These are phyloP conservation scores for Drosophila macrospina DNA, from an alignment of 2,888 invertebrate genomes.

Conservation along the genomic window DNA sequence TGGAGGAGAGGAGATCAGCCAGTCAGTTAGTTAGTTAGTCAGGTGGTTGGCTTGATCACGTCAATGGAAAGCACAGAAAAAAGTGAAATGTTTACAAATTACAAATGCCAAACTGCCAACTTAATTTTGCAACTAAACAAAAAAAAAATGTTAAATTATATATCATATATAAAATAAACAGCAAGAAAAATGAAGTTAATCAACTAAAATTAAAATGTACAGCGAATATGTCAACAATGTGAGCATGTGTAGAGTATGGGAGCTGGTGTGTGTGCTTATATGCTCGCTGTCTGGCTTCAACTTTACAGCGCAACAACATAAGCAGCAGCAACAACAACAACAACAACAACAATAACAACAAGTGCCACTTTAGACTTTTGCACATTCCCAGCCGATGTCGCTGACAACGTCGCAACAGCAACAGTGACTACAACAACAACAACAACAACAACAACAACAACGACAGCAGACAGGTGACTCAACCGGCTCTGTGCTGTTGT, in stretches of 20 bases:
- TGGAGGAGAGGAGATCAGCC: neutral
- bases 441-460: slow-evolving; percentile 16
- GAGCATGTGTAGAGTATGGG: slow-evolving; percentile 27
- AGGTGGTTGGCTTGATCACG: slow-evolving; percentile 41
- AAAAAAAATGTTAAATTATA: slow-evolving; percentile 12
- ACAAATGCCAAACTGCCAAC: slow-evolving; percentile 49
- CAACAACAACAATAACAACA: slow-evolving; percentile 59
- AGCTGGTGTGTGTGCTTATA: slow-evolving; percentile 32
- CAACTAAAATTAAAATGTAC: slow-evolving; percentile 78
- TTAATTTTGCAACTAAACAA: slow-evolving; percentile 36
- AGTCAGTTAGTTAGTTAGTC: slow-evolving; percentile 17
- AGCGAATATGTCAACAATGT: slow-evolving; percentile 69
- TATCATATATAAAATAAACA: slow-evolving; percentile 38
- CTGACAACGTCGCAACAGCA: slow-evolving; percentile 31
- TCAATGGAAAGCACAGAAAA: slow-evolving; percentile 30
- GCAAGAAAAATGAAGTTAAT: slow-evolving; percentile 64
- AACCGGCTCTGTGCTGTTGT: slow-evolving; percentile 59
- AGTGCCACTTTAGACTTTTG: slow-evolving; percentile 79
- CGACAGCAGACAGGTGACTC: slow-evolving; percentile 72
- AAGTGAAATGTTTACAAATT: slow-evolving; percentile 37
- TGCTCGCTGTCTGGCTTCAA: slow-evolving; percentile 60
- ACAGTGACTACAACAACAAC: neutral
- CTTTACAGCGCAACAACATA: slow-evolving; percentile 51
- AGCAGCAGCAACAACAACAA: slow-evolving; percentile 58
- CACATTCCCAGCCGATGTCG: slow-evolving; percentile 74